Evolutionary conservation across 2,888 invertebrate species (phyloP).

Genomic region (Phyllotreta striolata): DNA sequence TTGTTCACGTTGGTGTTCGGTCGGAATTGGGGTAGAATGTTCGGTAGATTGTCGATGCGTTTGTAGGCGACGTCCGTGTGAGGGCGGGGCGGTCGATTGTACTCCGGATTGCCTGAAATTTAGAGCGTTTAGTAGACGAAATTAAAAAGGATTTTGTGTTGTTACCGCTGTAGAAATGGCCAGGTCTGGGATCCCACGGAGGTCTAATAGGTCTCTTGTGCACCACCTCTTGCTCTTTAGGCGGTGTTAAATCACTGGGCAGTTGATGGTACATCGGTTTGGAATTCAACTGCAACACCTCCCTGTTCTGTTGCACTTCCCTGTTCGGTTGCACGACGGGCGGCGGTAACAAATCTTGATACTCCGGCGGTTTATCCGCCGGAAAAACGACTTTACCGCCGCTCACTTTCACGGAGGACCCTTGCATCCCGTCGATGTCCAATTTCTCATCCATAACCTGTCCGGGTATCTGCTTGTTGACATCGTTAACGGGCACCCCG

Average conservation of each 20-base stretch:
- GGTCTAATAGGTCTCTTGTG: slow-evolving; percentile 53
- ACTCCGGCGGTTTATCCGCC: slow-evolving; percentile 44
- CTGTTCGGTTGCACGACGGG: slow-evolving; percentile 26
- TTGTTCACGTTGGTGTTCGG: slow-evolving; percentile 73
- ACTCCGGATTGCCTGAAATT: slow-evolving; percentile 51
- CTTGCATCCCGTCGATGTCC: slow-evolving; percentile 44
- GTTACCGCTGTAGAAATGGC: slow-evolving; percentile 60
- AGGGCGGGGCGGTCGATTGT: slow-evolving; percentile 58
- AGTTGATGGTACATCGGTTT: slow-evolving; percentile 61
- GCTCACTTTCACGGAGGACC: slow-evolving; percentile 48
- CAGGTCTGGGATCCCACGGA: slow-evolving; percentile 62
- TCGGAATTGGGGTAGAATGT: slow-evolving; percentile 76
- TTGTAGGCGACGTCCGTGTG: slow-evolving; percentile 57
- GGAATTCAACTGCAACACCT: slow-evolving; percentile 57
- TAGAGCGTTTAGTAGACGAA: not conserved
- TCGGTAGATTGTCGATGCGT: slow-evolving; percentile 65
- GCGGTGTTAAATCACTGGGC: slow-evolving; percentile 62
- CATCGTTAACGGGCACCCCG: slow-evolving; percentile 55
- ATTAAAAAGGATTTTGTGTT: not conserved
- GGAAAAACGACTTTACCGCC: slow-evolving; percentile 53
- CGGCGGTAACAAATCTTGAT: slow-evolving; percentile 45
- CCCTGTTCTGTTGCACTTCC: slow-evolving; percentile 48
- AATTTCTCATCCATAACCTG: slow-evolving; percentile 59
- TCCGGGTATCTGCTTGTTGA: slow-evolving; percentile 55
- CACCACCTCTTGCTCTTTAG: slow-evolving; percentile 54